Conservation (phyloP, 1,140 invertebrate species). For the Drosophila malerkotliana region DNA sequence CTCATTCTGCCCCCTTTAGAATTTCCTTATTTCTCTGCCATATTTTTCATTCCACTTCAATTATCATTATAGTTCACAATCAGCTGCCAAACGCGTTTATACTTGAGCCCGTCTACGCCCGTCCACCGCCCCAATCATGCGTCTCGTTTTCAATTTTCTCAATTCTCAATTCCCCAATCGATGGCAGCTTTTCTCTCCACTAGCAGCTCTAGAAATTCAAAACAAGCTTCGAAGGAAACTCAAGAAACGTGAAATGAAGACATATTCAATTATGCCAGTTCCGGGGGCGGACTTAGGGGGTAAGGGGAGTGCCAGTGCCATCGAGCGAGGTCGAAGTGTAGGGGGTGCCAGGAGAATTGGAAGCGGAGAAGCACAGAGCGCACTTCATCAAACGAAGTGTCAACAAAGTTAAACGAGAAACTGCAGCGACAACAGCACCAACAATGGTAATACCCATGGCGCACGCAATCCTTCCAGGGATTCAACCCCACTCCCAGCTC, state of each 20-base stretch:
- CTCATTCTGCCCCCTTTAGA: background rate
- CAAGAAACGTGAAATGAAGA: conserved; percentile 54
- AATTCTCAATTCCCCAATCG: conserved; percentile 65
- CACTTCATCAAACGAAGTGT: conserved; percentile 74
- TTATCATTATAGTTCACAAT: conserved; percentile 60
- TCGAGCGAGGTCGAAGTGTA: background rate
- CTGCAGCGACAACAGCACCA: conserved; percentile 56
- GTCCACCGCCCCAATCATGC: conserved; percentile 38
- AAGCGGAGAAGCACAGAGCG: conserved; percentile 30
- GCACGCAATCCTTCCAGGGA: conserved; percentile 50
- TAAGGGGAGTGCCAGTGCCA: background rate
- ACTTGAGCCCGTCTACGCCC: conserved; percentile 5
- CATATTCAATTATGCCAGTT: conserved; percentile 59
- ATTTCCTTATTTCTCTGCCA: conserved; percentile 10
- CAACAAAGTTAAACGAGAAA: conserved; percentile 76
- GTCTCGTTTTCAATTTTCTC: conserved; percentile 67
- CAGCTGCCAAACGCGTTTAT: conserved; percentile 42
- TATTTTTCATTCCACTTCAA: conserved; percentile 53
- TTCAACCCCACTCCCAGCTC: background rate
- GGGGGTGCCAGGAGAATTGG: conserved; percentile 12
- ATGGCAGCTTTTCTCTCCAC: conserved; percentile 43
- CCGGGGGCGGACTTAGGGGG: background rate
- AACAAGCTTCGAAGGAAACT: conserved; percentile 44
- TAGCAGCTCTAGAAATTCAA: conserved; percentile 57
- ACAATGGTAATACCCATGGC: conserved; percentile 57